Percentiles rank a stretch among this genome's conserved stretches.
Evolutionary conservation across 2,888 invertebrate species (phyloP).

Genomic region (Habroteleia sp.): DNA sequence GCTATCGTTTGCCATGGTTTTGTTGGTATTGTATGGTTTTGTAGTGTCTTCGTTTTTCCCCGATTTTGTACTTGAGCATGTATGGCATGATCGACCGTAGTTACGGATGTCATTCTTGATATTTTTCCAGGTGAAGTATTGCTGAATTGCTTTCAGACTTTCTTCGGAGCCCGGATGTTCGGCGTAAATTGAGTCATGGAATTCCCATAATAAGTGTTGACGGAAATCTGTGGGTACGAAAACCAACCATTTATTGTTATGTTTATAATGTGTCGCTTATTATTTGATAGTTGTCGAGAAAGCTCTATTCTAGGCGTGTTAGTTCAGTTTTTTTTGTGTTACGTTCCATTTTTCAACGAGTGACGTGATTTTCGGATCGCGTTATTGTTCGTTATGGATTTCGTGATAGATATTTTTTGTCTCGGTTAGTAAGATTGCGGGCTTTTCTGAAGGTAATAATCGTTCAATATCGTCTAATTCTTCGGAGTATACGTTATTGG

Average conservation of each 20-base stretch:
- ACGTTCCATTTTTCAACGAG: neutral
- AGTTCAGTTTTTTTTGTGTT: neutral
- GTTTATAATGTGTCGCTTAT: neutral
- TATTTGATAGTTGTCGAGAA: neutral
- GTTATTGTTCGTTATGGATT: neutral
- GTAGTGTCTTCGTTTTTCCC: neutral
- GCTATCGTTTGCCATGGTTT: slow-evolving; percentile 1
- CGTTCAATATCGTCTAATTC: neutral
- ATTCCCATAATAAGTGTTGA: neutral
- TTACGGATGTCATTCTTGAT: too few species aligned
- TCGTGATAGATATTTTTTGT: neutral
- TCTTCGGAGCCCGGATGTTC: slow-evolving; percentile 2
- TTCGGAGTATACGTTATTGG: slow-evolving; percentile 4
- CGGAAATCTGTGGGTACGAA: slow-evolving; percentile 2
- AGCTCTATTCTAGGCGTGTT: neutral
- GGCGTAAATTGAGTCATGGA: neutral
- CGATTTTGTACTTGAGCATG: neutral
- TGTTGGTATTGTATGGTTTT: neutral
- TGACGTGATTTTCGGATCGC: neutral
- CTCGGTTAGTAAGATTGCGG: neutral
- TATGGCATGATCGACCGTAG: too few species aligned
- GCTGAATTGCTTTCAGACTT: slow-evolving; percentile 3
- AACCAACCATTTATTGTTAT: neutral
- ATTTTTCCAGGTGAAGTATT: slow-evolving; percentile 9
- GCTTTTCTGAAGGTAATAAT: neutral